Evolutionary conservation across 1,140 invertebrate species (phyloP), one percentile per base, ranked within the genome.

Genomic region (Pseudomyrmex gracilis): DNA sequence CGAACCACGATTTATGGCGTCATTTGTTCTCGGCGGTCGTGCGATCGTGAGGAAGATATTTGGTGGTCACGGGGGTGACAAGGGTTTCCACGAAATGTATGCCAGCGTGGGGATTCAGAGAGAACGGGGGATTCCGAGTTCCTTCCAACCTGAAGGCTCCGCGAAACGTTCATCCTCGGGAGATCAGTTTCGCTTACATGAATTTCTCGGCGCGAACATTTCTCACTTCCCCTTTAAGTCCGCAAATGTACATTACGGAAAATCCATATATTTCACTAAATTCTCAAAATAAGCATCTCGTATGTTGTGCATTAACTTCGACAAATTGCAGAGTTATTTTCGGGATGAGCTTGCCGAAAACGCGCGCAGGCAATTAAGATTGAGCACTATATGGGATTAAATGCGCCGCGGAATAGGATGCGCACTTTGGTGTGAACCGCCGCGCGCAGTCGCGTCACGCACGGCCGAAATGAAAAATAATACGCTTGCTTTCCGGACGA

Each of bases 31-130:
- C 53, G 55, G 57, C 53, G 68, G 53, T 43, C 57, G 64, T 34
- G 67, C 60, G 80, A 82, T 87, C 83, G 85, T 60, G 76, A 73
- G 83, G 55, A 85, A 76, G 76, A 87, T 73, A 87, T 67, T 80
- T 64, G 85, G 24, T 74, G 73, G 63, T 66, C 64, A 70, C 58
- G 76, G 64, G n/a, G 74, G 61, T 68, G 83, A 88, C 82, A 60
- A 17, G 82, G 68, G 63, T 34, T 87, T 80, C 74, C 57, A 77
- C 43, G 68, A 85, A 82, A 87, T 87, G 63, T 88, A 47, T 82
- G 82, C 67, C 53, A 70, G 57, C 20, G 55, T 45, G 34, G 68
- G 67, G 71, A 87, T 84, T 17, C 7, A 45, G 34, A 34, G 34
- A 34, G 24, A 34, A 34, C 24, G 24, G 24, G 34, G 34, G 34